Base-by-base conservation (phyloP, 2,888 invertebrate species). In the Ectemnius continuus region DNA sequence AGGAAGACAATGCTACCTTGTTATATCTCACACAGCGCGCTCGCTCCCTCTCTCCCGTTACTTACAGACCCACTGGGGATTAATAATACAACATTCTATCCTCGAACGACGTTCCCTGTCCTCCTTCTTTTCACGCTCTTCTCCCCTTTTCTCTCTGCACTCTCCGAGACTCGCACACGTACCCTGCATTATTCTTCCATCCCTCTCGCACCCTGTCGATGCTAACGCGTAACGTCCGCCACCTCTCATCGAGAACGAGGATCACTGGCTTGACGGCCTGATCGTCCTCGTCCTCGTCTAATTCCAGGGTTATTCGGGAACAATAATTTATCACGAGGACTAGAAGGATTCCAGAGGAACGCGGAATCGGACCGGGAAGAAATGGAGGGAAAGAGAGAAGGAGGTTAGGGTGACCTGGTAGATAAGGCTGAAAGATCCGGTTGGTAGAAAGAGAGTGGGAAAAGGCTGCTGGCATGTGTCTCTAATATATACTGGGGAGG, bases 291-390 rank as follows among this genome's bases (percentile, higher is more conserved):
- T 36, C 4, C 8, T 36, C 69, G 48, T 59, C 63, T 59, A 46
- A 26, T 60, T 16, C 60, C 14, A 13, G 65, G 23, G 2, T 23
- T 23, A 23, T 23, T 23, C 23, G 23, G 67, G 79, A 81, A 81
- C 73, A 81, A 81, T 79, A 76, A 79, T 81, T 81, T 81, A 79
- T 81, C 76, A 72, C 73, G 70, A 6, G 28, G 36, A 36, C 5
- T 11, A 36, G 36, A 36, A 11, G 23, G 36, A 36, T 36, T 36
- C 36, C 8, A 11, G 4, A 36, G 36, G 70, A 65, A 60, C 20
- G 57, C 48, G 18, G n/a, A 23, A 5, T 36, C 36, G 36, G 36
- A 6, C 8, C 4, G 4, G 1, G 36, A 67, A 57, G 47, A 11
- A 6, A 13, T 23, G 60, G 28, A 36, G 60, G 47, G 13, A 4